These are phyloP conservation scores for Acleris emargana DNA, from an alignment of 2,888 invertebrate species.

Conservation along the genomic window DNA sequence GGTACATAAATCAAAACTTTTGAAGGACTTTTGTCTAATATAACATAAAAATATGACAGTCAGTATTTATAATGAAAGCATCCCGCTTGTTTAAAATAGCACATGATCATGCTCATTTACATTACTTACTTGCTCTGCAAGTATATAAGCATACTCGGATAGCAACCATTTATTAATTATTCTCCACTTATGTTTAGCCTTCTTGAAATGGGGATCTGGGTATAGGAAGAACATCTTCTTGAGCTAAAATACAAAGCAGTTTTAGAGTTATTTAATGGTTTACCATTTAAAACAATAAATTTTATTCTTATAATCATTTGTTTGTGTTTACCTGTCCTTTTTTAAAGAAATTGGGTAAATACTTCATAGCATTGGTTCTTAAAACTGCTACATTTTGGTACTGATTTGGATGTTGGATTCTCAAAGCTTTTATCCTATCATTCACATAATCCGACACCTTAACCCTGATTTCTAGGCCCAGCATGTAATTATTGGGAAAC, in stretches of 20 bases:
- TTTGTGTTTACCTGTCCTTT: slow-evolving; percentile 91
- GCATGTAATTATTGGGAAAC: slow-evolving; percentile 94
- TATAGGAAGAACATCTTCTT: slow-evolving; percentile 99
- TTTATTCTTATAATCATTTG: neutral
- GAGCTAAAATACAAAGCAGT: slow-evolving; percentile 84
- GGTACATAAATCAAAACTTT: no score
- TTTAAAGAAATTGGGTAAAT: slow-evolving; percentile 97
- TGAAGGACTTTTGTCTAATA: no score
- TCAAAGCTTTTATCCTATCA: slow-evolving; percentile 95
- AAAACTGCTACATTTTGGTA: slow-evolving; percentile 98
- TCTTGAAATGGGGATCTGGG: slow-evolving; percentile 99
- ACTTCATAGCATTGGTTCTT: slow-evolving; percentile 99
- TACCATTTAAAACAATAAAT: no score
- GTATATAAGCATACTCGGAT: slow-evolving; percentile 98
- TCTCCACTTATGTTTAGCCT: slow-evolving; percentile 99
- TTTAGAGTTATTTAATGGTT: neutral
- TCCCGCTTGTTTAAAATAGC: neutral
- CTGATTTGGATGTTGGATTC: slow-evolving; percentile 88
- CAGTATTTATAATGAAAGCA: neutral
- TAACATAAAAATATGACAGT: slow-evolving; percentile 37
- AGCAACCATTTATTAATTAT: slow-evolving; percentile 96
- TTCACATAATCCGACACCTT: slow-evolving; percentile 99
- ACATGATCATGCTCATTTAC: neutral
- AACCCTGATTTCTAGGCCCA: slow-evolving; percentile 98
- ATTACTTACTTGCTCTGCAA: slow-evolving; percentile 89